A percentile compares a stretch with the other conserved stretches of the same genome.
Conservation (phyloP, 2,113 vertebrate species). For the Emydocephalus ijimae region DNA sequence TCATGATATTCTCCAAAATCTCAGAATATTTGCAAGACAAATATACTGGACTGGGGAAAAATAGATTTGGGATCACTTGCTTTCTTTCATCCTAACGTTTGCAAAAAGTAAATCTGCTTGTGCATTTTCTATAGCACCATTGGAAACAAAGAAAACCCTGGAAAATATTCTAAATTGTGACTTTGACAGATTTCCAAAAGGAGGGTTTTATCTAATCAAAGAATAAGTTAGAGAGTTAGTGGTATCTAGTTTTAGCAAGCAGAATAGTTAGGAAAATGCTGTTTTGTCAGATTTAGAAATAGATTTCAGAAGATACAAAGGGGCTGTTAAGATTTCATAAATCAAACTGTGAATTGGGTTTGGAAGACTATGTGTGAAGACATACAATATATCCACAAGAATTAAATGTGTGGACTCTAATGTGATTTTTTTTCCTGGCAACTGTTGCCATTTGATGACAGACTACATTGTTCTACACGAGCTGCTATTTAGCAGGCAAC, state of each 20-base stretch:
- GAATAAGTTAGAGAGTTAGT: neutral
- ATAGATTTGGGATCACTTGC: neutral
- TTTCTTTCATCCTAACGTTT: neutral
- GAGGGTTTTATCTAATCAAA: neutral
- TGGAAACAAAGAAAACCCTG: neutral
- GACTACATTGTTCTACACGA: neutral
- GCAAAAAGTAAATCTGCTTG: neutral
- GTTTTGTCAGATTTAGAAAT: neutral
- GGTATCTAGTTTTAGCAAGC: neutral
- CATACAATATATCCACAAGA: neutral
- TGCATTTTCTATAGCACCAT: neutral
- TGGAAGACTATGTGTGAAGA: neutral
- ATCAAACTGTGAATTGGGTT: neutral
- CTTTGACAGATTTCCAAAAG: neutral
- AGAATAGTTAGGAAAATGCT: neutral
- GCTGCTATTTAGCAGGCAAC: neutral
- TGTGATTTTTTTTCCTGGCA: neutral
- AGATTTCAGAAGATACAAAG: neutral
- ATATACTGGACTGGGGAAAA: neutral
- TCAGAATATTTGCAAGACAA: fast-evolving
- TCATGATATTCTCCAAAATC: conserved; percentile 15
- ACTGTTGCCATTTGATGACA: neutral
- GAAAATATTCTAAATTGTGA: neutral
- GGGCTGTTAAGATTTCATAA: neutral
- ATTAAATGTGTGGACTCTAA: neutral